Evolutionary conservation across 2,888 invertebrate genomes (phyloP).

Genomic region (Rotaria socialis): DNA sequence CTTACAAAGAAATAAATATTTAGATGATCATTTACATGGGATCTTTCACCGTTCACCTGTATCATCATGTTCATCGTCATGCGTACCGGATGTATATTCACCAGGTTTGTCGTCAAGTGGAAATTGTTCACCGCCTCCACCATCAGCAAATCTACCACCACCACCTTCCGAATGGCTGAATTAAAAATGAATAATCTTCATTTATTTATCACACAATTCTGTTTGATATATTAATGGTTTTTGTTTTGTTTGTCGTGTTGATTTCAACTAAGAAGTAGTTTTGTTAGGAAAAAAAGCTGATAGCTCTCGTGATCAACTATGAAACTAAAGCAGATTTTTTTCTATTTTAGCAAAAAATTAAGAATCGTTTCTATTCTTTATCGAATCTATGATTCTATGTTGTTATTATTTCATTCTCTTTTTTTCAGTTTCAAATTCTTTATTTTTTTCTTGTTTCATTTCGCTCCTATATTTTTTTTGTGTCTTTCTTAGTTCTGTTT

Average conservation of each 20-base stretch:
- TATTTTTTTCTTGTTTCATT: not conserved
- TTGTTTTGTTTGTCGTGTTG: not conserved
- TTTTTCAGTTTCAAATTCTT: not conserved
- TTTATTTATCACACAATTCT: not conserved
- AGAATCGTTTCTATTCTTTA: not conserved
- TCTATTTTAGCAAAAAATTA: not conserved
- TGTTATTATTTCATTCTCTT: not conserved
- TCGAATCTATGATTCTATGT: slow-evolving; percentile 1
- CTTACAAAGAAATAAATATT: not conserved
- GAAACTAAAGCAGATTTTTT: not conserved
- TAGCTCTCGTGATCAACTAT: not conserved
- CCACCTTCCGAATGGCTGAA: not conserved
- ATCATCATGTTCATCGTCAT: not conserved
- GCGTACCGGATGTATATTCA: not conserved
- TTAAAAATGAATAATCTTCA: not conserved
- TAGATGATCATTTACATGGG: not conserved
- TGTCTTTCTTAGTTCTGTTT: not conserved
- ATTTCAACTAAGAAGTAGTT: not conserved
- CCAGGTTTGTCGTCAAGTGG: not conserved
- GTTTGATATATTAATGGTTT: not conserved
- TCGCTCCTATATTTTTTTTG: not conserved
- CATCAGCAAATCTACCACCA: not conserved
- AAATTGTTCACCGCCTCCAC: not conserved
- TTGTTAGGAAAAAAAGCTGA: not conserved
- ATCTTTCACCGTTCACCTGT: not conserved